phyloP scores from a whole-genome alignment of 2,797 vertebrate species.

The Sebastes iracundus region DNA sequence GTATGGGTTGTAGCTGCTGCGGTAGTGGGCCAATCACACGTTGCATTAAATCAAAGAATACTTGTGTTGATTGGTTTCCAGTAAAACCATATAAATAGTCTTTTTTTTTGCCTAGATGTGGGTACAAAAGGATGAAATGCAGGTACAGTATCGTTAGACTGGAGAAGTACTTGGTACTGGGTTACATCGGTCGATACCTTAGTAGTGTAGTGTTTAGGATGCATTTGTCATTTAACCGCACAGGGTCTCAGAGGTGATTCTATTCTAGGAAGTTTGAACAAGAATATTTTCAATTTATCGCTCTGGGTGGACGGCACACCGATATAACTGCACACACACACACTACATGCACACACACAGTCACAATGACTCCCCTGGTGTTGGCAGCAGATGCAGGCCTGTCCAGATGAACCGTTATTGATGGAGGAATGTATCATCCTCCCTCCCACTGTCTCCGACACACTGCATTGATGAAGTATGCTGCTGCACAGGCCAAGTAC shows the following conservation, averaged over 20 bases:
- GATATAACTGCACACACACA: slow-evolving; percentile 13
- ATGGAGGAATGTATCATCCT: slow-evolving; percentile 66
- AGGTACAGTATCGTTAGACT: too few species aligned
- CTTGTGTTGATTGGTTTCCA: too few species aligned
- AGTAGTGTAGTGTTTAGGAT: not conserved
- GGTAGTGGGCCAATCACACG: too few species aligned
- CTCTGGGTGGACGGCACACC: slow-evolving; percentile 8
- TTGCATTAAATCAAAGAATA: too few species aligned
- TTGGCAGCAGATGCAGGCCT: slow-evolving; percentile 59
- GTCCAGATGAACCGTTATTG: slow-evolving; percentile 71
- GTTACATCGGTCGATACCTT: too few species aligned
- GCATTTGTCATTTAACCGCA: slow-evolving; percentile 4
- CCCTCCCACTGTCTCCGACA: slow-evolving; percentile 65
- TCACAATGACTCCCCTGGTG: slow-evolving; percentile 29
- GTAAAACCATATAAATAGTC: too few species aligned
- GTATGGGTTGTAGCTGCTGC: too few species aligned
- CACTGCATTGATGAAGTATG: slow-evolving; percentile 54
- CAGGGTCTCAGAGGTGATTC: slow-evolving; percentile 5
- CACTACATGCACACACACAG: slow-evolving; percentile 14
- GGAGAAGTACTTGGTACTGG: too few species aligned
- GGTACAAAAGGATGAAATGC: too few species aligned
- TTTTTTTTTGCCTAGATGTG: too few species aligned
- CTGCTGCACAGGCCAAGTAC: slow-evolving; percentile 26
- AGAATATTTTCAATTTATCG: slow-evolving; percentile 20
- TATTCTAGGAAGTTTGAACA: slow-evolving; percentile 17